Percentiles rank a stretch among this genome's conserved stretches.
phyloP scores from a whole-genome alignment of 2,113 vertebrate species.

The Eolophus roseicapilla region DNA sequence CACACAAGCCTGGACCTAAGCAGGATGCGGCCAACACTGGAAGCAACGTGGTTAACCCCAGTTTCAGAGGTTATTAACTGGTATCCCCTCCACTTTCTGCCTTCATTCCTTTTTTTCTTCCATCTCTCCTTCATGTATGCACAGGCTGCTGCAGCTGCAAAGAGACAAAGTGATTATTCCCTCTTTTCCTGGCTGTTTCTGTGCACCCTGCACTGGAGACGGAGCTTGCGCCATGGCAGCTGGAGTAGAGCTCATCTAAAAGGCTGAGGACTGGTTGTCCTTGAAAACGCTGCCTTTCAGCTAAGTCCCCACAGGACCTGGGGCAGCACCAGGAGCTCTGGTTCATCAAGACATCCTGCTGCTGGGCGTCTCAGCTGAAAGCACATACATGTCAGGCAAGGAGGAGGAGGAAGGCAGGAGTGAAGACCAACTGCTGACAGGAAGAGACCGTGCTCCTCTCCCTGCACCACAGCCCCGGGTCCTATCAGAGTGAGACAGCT shows the following conservation, averaged over 20 bases:
- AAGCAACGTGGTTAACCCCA: not conserved
- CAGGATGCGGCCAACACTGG: not conserved
- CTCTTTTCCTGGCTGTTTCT: not conserved
- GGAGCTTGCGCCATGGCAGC: not conserved
- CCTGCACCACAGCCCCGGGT: not conserved
- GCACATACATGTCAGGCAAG: accelerated
- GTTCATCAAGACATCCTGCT: not conserved
- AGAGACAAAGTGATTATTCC: not conserved
- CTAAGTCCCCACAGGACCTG: not conserved
- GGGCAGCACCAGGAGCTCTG: not conserved
- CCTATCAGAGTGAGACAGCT: not conserved
- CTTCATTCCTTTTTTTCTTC: not conserved
- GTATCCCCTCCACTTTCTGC: not conserved
- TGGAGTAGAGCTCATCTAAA: not conserved
- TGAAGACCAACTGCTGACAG: not conserved
- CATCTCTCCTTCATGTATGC: not conserved
- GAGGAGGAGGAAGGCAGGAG: not conserved
- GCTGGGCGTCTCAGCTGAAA: not conserved
- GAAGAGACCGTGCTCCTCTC: not conserved
- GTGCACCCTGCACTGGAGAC: not conserved
- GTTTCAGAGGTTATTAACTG: conserved; percentile 9
- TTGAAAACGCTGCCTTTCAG: not conserved
- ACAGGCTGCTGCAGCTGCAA: not conserved
- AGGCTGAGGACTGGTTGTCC: not conserved
- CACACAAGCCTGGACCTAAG: not conserved